Percentiles rank a stretch among this genome's conserved stretches.
phyloP scores from a whole-genome alignment of 2,797 vertebrate genomes.

The Brachymystax lenok region DNA sequence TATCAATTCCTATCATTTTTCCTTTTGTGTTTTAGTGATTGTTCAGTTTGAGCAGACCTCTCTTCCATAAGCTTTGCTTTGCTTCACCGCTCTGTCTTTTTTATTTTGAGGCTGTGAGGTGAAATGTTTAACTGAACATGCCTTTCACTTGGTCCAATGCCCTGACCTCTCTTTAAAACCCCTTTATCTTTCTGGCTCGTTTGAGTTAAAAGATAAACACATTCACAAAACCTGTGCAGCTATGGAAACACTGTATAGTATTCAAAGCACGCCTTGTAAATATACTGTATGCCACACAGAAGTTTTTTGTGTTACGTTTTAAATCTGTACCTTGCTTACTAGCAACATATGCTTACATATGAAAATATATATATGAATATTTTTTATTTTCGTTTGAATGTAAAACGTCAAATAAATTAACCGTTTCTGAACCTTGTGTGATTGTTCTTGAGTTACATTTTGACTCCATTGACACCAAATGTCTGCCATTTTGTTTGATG shows the following conservation, averaged over 20 bases:
- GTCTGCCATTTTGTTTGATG: background rate
- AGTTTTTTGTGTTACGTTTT: constrained; percentile 69
- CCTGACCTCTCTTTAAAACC: constrained; percentile 65
- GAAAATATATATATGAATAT: constrained; percentile 46
- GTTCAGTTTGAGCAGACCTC: constrained; percentile 58
- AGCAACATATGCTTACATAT: constrained; percentile 68
- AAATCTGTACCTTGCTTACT: constrained; percentile 76
- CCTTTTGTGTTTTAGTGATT: constrained; percentile 39
- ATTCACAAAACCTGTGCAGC: constrained; percentile 73
- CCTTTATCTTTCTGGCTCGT: constrained; percentile 59
- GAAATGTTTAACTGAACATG: constrained; percentile 62
- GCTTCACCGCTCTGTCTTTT: constrained; percentile 46
- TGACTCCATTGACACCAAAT: background rate
- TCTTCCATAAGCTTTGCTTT: constrained; percentile 69
- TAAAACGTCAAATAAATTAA: constrained; percentile 79
- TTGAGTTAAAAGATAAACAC: constrained; percentile 66
- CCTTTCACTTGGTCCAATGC: constrained; percentile 65
- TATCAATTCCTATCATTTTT: constrained; percentile 54
- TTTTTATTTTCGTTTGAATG: constrained; percentile 77
- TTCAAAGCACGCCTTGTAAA: constrained; percentile 76
- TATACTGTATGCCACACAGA: constrained; percentile 68
- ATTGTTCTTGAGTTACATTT: background rate
- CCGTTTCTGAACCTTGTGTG: constrained; percentile 64
- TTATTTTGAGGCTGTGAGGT: constrained; percentile 57
- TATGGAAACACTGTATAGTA: constrained; percentile 80